A percentile compares a stretch with the other conserved stretches of the same genome.
Evolutionary conservation across 2,888 invertebrate species (phyloP).

Genomic region (Pollenia griseotomentosa): DNA sequence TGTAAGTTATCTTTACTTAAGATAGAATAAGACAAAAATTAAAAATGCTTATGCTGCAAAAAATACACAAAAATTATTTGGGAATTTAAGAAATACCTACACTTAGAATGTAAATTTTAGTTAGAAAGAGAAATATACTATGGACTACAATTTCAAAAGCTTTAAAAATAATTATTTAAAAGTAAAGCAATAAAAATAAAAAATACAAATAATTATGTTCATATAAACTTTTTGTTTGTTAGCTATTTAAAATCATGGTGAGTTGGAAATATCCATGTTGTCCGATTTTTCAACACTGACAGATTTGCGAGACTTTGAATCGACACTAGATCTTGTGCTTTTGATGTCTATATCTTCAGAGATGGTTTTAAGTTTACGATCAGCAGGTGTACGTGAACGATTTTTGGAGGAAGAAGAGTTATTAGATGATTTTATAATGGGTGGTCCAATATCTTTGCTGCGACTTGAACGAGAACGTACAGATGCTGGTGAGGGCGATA

Average conservation of each 20-base stretch:
- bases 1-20: constrained; percentile 67
- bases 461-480: constrained; percentile 80
- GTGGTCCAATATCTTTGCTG: constrained; percentile 79
- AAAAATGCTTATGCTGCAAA: constrained; percentile 62
- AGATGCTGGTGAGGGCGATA: constrained; percentile 83
- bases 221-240: constrained; percentile 31
- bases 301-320: constrained; percentile 85
- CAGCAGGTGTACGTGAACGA: constrained; percentile 82
- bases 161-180: constrained; percentile 37
- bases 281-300: constrained; percentile 86
- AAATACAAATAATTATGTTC: constrained; percentile 58
- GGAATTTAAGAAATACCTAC: constrained; percentile 45
- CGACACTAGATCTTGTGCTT: constrained; percentile 82
- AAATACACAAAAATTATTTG: constrained; percentile 44
- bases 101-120: constrained; percentile 54
- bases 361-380: constrained; percentile 83
- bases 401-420: constrained; percentile 80
- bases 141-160: constrained; percentile 60
- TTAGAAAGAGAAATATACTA: constrained; percentile 27
- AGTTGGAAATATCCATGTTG: constrained; percentile 93
- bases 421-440: constrained; percentile 69
- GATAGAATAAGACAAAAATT: constrained; percentile 51
- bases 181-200: constrained; percentile 57
- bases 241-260: constrained; percentile 85
- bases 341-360: constrained; percentile 80